These are phyloP conservation scores for Drosophila anomalata DNA, from an alignment of 2,888 invertebrate species.

Conservation along the genomic window DNA sequence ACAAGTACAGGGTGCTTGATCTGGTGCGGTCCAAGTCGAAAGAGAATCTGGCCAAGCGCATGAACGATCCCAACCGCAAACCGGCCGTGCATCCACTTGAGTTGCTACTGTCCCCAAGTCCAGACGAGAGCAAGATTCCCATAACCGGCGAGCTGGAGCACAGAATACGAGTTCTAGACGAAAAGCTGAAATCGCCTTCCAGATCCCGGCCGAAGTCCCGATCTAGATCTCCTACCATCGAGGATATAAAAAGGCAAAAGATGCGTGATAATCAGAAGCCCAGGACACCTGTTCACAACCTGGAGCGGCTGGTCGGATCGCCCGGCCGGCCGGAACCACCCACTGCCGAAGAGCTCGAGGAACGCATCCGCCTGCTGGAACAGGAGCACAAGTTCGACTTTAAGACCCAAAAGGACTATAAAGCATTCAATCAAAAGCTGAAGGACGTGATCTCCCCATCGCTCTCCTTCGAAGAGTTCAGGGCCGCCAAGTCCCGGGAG, in stretches of 20 bases:
- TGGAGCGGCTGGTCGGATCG: constrained; percentile 70
- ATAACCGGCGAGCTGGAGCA: constrained; percentile 81
- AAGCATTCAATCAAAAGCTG: constrained; percentile 78
- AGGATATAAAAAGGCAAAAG: constrained; percentile 70
- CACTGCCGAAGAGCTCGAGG: constrained; percentile 77
- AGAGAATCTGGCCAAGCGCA: constrained; percentile 59
- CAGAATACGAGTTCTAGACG: constrained; percentile 80
- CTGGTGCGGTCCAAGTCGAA: constrained; percentile 73
- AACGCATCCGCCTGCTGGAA: constrained; percentile 77
- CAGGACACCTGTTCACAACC: constrained; percentile 66
- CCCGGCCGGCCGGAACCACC: constrained; percentile 73
- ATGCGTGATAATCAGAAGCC: constrained; percentile 61
- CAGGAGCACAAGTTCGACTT: constrained; percentile 76
- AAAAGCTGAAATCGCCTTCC: constrained; percentile 62
- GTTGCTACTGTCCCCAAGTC: constrained; percentile 81
- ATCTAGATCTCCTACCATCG: constrained; percentile 75
- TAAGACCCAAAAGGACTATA: constrained; percentile 79
- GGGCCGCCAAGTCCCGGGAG: constrained; percentile 69
- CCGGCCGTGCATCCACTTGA: constrained; percentile 80
- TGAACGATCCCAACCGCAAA: constrained; percentile 62
- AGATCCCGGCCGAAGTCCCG: constrained; percentile 70
- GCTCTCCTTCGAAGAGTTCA: constrained; percentile 74
- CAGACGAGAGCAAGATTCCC: constrained; percentile 76
- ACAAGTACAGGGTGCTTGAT: constrained; percentile 75
- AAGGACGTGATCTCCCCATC: constrained; percentile 78